Percentiles rank a stretch among this genome's conserved stretches.
Evolutionary conservation across 2,113 vertebrate species (phyloP).

Genomic region (Saiga tatarica): DNA sequence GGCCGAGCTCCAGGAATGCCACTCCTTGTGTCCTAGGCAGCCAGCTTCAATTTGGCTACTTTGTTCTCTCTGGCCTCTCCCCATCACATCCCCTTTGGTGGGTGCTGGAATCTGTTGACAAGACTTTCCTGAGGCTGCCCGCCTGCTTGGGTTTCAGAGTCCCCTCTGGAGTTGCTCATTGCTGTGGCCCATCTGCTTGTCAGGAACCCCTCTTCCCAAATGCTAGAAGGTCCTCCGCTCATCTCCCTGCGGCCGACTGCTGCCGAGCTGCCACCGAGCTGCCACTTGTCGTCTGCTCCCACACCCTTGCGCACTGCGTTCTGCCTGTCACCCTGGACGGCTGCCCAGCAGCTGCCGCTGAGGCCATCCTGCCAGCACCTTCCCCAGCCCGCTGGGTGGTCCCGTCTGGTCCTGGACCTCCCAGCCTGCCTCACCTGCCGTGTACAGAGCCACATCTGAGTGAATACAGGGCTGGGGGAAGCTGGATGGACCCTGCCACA

Average conservation of each 20-base stretch:
- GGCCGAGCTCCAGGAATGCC: not conserved
- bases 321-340: constrained; percentile 53
- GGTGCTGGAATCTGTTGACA: not conserved
- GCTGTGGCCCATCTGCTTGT: constrained; percentile 43
- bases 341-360: constrained; percentile 68
- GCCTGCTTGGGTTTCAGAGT: not conserved
- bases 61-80: too few species aligned
- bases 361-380: constrained; percentile 58
- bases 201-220: not conserved
- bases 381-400: constrained; percentile 58
- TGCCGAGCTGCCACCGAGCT: constrained; percentile 40
- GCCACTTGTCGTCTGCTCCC: constrained; percentile 63
- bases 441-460: constrained; percentile 35
- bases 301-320: not conserved
- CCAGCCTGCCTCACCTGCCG: constrained; percentile 1
- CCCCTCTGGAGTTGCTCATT: not conserved
- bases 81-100: not conserved
- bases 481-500: not conserved
- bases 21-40: not conserved
- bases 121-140: not conserved
- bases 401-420: not conserved
- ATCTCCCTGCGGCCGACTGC: not conserved
- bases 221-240: not conserved
- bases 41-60: not conserved
- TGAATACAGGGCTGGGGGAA: not conserved